Base-by-base conservation (phyloP, 1,140 invertebrate genomes). In the Conopomorpha cramerella region DNA sequence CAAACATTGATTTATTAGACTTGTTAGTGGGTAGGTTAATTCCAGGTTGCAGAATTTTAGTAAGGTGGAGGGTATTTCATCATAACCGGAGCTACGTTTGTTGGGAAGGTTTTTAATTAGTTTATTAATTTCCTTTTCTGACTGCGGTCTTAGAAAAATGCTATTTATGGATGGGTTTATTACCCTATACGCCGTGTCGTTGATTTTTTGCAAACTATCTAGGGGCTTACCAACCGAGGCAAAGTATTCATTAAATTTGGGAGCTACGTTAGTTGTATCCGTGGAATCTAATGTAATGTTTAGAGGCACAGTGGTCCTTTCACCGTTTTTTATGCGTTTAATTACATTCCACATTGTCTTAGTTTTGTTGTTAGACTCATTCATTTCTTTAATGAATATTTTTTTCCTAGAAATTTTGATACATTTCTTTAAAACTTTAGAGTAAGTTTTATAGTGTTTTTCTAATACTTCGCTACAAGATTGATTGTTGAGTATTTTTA, bases 291-390 rank as follows among this genome's bases (percentile, higher is more conserved):
- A 16, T 16, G 17, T 8, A 11, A 33, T 33, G 19, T 33, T 33
- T 33, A 18, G 17, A 8, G 17, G 17, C 8, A 8, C 7, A 3
- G 17, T 33, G 8, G 17, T 15, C 2, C 8, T 33, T n/a, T n/a
- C 19, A n/a, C 19, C 19, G 10, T 13, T 10, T 6, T 15, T 33
- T 33, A 10, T 13, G 11, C 19, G 8, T 16, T 33, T 33, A 11
- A 33, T 33, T 33, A 33, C 3, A 18, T 33, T 15, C 31, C 31
- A 33, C 31, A 33, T 33, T 12, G 16, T 18, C 14, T 18, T 33
- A 11, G 17, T 19, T 19, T 33, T 33, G 14, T 33, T 33, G 17
- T 33, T n/a, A 15, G 31, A 33, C 2, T 33, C 13, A 8, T 33
- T 16, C 15, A 33, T 33, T 33, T 33, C 10, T 33, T 16, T 15